phyloP scores from a whole-genome alignment of 2,888 invertebrate species.

The Noctua pronuba region DNA sequence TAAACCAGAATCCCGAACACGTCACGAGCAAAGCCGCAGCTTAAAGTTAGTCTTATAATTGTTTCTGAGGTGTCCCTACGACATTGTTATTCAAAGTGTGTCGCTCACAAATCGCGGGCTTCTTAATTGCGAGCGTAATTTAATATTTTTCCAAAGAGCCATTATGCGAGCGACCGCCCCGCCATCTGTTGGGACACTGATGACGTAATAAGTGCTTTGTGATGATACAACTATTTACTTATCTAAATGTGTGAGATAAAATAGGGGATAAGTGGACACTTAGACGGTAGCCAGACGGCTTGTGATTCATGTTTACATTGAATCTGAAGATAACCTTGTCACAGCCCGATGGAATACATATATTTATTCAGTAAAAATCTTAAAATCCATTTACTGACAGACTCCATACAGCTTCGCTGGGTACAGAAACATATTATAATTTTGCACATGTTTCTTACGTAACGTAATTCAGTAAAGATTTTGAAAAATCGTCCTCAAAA shows the following conservation, averaged over 20 bases:
- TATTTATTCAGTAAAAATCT: conserved; percentile 1
- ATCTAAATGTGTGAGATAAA: conserved; percentile 1
- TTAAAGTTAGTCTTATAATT: conserved; percentile 57
- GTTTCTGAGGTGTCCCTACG: conserved; percentile 42
- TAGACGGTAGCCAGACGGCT: neutral
- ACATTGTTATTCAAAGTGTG: conserved; percentile 66
- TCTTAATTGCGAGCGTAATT: conserved; percentile 68
- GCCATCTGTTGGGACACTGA: conserved; percentile 61
- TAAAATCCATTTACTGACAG: neutral
- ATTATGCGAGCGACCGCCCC: conserved; percentile 47
- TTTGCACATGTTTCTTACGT: too few relatives aligned
- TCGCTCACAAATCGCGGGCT: conserved; percentile 59
- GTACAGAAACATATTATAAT: neutral
- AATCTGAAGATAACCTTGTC: neutral
- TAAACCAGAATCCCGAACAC: conserved; percentile 29
- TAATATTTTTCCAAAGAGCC: conserved; percentile 69
- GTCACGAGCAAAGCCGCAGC: conserved; percentile 39
- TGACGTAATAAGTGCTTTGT: conserved; percentile 62
- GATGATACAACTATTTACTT: conserved; percentile 29
- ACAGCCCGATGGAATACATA: neutral
- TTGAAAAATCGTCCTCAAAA: neutral
- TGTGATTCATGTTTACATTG: neutral
- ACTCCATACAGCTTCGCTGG: neutral
- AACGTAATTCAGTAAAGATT: neutral
- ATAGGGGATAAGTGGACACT: conserved; percentile 5